Conservation (phyloP, 1,140 invertebrate genomes). For the Pristionchus pacificus region DNA sequence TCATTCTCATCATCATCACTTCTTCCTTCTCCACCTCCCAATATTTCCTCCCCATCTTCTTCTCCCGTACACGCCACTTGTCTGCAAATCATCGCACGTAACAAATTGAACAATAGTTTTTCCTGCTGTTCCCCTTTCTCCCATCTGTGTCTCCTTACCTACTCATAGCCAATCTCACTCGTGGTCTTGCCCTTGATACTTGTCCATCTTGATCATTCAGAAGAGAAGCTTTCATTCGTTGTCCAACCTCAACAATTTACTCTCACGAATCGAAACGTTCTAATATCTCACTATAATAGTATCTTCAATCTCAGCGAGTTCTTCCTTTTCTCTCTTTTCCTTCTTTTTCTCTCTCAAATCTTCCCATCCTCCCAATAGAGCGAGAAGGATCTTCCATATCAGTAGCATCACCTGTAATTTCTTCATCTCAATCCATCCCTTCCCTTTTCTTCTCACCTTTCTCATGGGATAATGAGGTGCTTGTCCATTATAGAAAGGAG, state of each 20-base stretch:
- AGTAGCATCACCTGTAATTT: slow-evolving; percentile 39
- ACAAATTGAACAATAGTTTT: too few species aligned
- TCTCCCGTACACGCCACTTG: not conserved
- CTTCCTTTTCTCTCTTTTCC: slow-evolving; percentile 27
- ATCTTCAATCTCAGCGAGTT: slow-evolving; percentile 45
- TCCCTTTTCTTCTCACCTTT: slow-evolving; percentile 36
- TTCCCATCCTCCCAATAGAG: slow-evolving; percentile 46
- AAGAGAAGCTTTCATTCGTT: slow-evolving; percentile 3
- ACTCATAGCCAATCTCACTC: slow-evolving; percentile 13
- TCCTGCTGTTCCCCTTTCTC: slow-evolving; percentile 6
- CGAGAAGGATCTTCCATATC: slow-evolving; percentile 50
- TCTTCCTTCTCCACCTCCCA: not conserved
- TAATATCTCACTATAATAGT: slow-evolving; percentile 39
- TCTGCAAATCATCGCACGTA: not conserved
- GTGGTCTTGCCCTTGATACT: slow-evolving; percentile 18
- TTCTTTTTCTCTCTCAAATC: slow-evolving; percentile 34
- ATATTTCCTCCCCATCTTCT: not conserved
- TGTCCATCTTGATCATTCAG: slow-evolving; percentile 12
- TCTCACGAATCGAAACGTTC: slow-evolving; percentile 1
- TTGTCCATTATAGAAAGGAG: slow-evolving; percentile 48
- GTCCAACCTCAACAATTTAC: slow-evolving; percentile 3
- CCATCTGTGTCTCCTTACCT: slow-evolving; percentile 4
- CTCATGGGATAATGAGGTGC: slow-evolving; percentile 54
- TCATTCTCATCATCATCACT: not conserved
- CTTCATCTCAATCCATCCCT: slow-evolving; percentile 5